Base-by-base conservation (phyloP, 2,888 invertebrate species). In the Drosophila kambysellisi region DNA sequence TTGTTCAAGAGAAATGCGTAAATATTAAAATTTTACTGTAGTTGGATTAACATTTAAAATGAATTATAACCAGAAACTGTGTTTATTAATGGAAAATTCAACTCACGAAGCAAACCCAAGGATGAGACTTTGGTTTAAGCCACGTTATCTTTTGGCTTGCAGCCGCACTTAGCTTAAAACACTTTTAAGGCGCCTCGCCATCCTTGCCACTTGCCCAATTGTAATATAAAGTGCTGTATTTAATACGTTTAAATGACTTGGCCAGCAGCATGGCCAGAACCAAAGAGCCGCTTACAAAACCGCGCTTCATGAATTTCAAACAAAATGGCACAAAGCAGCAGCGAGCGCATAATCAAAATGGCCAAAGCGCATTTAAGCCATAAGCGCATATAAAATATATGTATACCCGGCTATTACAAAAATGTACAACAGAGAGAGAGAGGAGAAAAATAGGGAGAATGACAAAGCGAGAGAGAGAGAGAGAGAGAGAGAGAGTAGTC, bases 321-420 rank as follows among this genome's bases (percentile, higher is more conserved):
- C 76, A 73, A 79, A 82, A 69, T 72, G 74, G 57, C 51, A 9
- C 39, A 43, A 54, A 64, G 43, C 48, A n/a, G 32, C 32, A 51
- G 41, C 70, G 61, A 59, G 64, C 61, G 76, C 80, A 80, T 88
- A 74, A 82, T 85, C 86, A 83, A 85, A 83, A 88, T 88, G 80
- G 71, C 72, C 81, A 90, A 88, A 90, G 86, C 86, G 88, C 86
- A 85, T 85, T 88, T 79, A 88, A 84, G 79, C 76, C 79, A 79
- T 82, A 69, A 88, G 86, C 74, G 82, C 74, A 79, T 79, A 89
- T n/a, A 89, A 83, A 84, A 81, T 54, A 54, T 37, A 54, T 54
- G 11, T 17, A 66, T 61, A 70, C 30, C 29, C 30, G 12, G 17
- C 20, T 59, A 71, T 37, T 82, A 41, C 20, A 64, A 68, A 67